A percentile compares a stretch with the other conserved stretches of the same genome.
Conservation (phyloP, 1,140 invertebrate genomes). For the Brachionus sp. region DNA sequence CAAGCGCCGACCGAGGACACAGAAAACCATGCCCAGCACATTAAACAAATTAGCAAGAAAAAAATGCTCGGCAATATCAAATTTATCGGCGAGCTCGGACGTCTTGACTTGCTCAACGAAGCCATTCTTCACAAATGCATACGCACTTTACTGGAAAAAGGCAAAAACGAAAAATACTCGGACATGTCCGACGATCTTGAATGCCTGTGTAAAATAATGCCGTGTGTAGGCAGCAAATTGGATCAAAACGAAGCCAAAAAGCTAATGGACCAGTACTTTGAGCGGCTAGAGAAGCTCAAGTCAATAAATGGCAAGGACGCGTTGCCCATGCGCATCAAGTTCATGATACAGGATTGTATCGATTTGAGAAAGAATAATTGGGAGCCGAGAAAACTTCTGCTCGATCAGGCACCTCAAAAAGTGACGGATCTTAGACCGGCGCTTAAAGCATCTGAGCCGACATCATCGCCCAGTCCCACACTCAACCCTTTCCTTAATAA, state of each 20-base stretch:
- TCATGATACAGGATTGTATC: conserved; percentile 90
- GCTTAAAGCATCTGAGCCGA: neutral
- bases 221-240: conserved; percentile 70
- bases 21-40: neutral
- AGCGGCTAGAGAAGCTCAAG: neutral
- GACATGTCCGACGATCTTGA: conserved; percentile 72
- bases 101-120: conserved; percentile 79
- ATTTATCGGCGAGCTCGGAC: conserved; percentile 85
- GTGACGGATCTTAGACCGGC: neutral
- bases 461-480: neutral
- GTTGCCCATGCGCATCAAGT: conserved; percentile 69
- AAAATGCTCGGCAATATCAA: conserved; percentile 53
- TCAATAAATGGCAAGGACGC: conserved; percentile 54
- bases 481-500: neutral
- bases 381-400: neutral
- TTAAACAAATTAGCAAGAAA: conserved; percentile 3
- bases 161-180: conserved; percentile 65
- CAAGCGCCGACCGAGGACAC: neutral
- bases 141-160: conserved; percentile 66
- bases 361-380: conserved; percentile 67
- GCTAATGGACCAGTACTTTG: conserved; percentile 35
- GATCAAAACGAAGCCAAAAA: conserved; percentile 12
- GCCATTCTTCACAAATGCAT: conserved; percentile 86
- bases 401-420: neutral
- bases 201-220: conserved; percentile 82